Evolutionary conservation across 2,888 invertebrate genomes (phyloP).

Genomic region (Drosophila neonasuta): DNA sequence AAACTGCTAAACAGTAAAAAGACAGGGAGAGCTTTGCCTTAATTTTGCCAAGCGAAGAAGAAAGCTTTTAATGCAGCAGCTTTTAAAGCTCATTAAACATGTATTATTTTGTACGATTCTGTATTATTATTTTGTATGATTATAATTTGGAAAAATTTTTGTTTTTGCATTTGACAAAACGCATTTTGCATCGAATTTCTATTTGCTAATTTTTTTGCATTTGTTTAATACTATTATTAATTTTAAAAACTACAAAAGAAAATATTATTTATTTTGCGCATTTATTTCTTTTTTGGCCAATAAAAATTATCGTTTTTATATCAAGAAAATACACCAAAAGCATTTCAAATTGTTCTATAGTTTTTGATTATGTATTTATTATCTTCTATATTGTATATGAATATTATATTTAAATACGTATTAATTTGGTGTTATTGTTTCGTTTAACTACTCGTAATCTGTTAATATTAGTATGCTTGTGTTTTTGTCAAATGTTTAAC

Average conservation of each 20-base stretch:
- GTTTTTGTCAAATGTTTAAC: slow-evolving; percentile 76
- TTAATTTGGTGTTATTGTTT: slow-evolving; percentile 54
- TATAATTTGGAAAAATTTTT: slow-evolving; percentile 61
- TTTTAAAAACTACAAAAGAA: slow-evolving; percentile 47
- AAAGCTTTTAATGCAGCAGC: slow-evolving; percentile 23
- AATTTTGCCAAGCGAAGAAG: slow-evolving; percentile 28
- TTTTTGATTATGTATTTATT: slow-evolving; percentile 41
- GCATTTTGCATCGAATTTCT: slow-evolving; percentile 71
- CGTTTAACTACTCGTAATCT: slow-evolving; percentile 53
- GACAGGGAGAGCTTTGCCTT: slow-evolving; percentile 32
- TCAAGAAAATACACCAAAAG: slow-evolving; percentile 50
- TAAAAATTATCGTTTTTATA: slow-evolving; percentile 62
- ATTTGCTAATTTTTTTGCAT: slow-evolving; percentile 39
- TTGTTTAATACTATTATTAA: slow-evolving; percentile 52
- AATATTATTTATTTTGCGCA: slow-evolving; percentile 55
- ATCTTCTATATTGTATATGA: slow-evolving; percentile 19
- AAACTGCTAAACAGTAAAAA: slow-evolving; percentile 19
- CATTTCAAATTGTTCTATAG: slow-evolving; percentile 60
- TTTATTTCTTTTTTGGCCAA: slow-evolving; percentile 66
- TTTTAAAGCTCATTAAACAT: slow-evolving; percentile 49
- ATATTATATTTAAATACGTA: slow-evolving; percentile 43
- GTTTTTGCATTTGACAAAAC: slow-evolving; percentile 79
- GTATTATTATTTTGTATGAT: slow-evolving; percentile 62
- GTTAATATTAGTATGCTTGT: slow-evolving; percentile 59
- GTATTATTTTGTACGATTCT: slow-evolving; percentile 43